A percentile compares a stretch with the other conserved stretches of the same genome.
These are phyloP conservation scores for Periphyllus acericola DNA, from an alignment of 2,888 invertebrate genomes.

Conservation along the genomic window DNA sequence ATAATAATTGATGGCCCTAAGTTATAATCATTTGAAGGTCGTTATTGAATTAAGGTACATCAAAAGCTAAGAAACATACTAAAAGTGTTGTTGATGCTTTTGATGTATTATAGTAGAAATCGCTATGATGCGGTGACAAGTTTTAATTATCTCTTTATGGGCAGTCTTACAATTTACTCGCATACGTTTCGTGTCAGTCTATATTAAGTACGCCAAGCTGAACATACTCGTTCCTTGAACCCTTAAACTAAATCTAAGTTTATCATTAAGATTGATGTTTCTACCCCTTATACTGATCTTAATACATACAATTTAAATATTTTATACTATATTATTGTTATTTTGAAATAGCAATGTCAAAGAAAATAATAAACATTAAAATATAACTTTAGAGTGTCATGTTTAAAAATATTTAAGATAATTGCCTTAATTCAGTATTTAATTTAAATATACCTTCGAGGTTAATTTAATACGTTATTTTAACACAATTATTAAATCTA, in stretches of 20 bases:
- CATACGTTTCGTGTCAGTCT: conserved; percentile 58
- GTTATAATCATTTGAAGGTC: conserved; percentile 1
- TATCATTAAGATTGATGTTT: conserved; percentile 59
- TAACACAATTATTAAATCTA: too few relatives aligned
- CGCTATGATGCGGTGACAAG: conserved; percentile 37
- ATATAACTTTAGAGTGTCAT: too few relatives aligned
- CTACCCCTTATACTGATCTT: neutral
- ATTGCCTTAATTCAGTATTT: too few relatives aligned
- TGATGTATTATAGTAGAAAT: conserved; percentile 25
- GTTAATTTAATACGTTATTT: too few relatives aligned
- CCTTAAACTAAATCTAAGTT: conserved; percentile 41
- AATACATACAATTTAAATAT: neutral
- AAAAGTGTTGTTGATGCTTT: conserved; percentile 20
- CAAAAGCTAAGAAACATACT: neutral
- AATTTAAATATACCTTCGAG: too few relatives aligned
- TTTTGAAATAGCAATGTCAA: neutral
- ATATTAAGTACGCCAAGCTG: conserved; percentile 58
- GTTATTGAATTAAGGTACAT: neutral
- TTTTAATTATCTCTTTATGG: conserved; percentile 59
- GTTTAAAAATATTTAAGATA: too few relatives aligned
- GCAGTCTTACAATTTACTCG: conserved; percentile 45
- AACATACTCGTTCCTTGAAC: conserved; percentile 48
- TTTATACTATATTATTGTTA: neutral
- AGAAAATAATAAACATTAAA: too few relatives aligned
- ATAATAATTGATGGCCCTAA: neutral